Percentiles rank a stretch among this genome's conserved stretches.
Conservation (phyloP, 2,888 invertebrate species). For the Heliconius sara region DNA sequence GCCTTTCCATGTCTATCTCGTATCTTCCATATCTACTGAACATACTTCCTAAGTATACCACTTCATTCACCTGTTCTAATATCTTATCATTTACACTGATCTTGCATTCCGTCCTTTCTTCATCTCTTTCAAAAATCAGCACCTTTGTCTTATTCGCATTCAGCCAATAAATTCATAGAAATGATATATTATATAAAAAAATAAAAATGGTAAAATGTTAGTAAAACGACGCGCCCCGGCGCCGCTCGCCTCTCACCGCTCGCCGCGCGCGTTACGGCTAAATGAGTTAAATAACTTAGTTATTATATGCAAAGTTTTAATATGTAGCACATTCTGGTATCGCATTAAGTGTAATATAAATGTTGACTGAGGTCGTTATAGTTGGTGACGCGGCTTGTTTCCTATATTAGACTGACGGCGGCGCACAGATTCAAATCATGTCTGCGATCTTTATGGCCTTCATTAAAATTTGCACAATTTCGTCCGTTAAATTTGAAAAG, state of each 20-base stretch:
- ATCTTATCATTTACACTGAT: too few species aligned
- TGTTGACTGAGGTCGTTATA: constrained; percentile 6
- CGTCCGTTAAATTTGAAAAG: constrained; percentile 32
- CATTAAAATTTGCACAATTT: constrained; percentile 43
- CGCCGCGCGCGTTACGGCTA: neutral
- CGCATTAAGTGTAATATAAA: constrained; percentile 23
- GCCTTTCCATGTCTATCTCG: too few species aligned
- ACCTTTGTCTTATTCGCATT: neutral
- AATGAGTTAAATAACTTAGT: neutral
- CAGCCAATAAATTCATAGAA: neutral
- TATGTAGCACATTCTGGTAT: constrained; percentile 2
- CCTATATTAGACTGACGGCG: constrained; percentile 5
- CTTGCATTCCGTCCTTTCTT: too few species aligned
- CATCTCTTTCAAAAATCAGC: too few species aligned
- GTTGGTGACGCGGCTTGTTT: neutral
- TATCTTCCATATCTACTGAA: too few species aligned
- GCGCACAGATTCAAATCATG: constrained; percentile 37
- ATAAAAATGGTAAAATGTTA: constrained; percentile 5
- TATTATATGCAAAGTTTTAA: constrained; percentile 17
- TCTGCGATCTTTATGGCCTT: constrained; percentile 42
- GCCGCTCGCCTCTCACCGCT: too few species aligned
- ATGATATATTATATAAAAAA: constrained; percentile 3
- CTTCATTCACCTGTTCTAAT: too few species aligned
- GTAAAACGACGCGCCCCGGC: neutral
- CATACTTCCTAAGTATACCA: too few species aligned